Conservation (phyloP, 2,797 vertebrate species). For the Threskiornis aethiopicus region DNA sequence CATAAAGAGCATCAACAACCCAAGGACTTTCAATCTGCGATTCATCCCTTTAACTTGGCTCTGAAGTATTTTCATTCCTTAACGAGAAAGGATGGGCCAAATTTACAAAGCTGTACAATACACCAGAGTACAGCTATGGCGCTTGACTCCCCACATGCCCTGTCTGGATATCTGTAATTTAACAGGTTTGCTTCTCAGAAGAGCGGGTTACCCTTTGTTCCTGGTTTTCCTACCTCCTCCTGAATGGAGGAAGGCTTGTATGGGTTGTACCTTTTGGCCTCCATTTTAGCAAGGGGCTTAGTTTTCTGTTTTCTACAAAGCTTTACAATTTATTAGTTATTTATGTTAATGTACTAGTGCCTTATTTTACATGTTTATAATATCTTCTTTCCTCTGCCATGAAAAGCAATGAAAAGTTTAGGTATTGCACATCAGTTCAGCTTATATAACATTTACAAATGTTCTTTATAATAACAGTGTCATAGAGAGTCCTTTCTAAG, state of each 20-base stretch:
- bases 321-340: conserved; percentile 68
- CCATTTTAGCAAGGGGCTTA: background rate
- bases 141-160: background rate
- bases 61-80: conserved; percentile 47
- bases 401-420: conserved; percentile 32
- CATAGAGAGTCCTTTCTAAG: background rate
- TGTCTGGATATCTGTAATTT: background rate
- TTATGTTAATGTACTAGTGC: conserved; percentile 65
- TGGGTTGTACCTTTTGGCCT: background rate
- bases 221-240: background rate
- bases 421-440: conserved; percentile 7
- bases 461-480: background rate
- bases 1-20: background rate
- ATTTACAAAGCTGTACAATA: background rate
- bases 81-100: background rate
- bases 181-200: background rate
- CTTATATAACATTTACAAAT: background rate
- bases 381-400: conserved; percentile 35
- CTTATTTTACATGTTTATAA: conserved; percentile 68
- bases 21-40: conserved; percentile 6
- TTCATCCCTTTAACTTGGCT: conserved; percentile 14
- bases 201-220: background rate
- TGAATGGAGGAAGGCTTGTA: background rate
- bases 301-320: conserved; percentile 63
- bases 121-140: background rate